These are phyloP conservation scores for Clamator glandarius DNA, from an alignment of 2,797 vertebrate genomes.

Conservation along the genomic window DNA sequence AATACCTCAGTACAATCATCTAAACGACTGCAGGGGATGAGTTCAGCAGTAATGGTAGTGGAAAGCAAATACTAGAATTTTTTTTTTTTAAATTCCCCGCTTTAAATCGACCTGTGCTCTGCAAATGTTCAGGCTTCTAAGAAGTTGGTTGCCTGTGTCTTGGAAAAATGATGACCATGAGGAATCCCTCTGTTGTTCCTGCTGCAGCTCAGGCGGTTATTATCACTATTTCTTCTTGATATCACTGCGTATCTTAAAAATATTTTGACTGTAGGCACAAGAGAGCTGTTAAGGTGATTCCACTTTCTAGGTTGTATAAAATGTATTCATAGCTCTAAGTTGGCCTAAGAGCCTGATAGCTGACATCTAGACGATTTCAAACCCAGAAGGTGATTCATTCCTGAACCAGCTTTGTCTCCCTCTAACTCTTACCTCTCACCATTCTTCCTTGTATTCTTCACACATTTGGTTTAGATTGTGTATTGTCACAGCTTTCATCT, in stretches of 20 bases:
- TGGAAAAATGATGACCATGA: background rate
- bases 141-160: background rate
- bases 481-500: background rate
- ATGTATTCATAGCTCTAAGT: background rate
- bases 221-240: background rate
- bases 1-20: background rate
- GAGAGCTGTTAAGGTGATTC: background rate
- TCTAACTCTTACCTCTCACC: background rate
- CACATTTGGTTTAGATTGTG: background rate
- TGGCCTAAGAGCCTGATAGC: background rate
- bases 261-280: background rate
- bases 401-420: background rate
- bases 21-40: background rate
- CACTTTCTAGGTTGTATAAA: background rate
- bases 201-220: background rate
- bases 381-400: background rate
- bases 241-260: background rate
- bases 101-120: background rate
- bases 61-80: background rate
- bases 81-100: background rate
- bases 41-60: background rate
- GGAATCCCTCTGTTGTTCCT: background rate
- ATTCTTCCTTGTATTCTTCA: background rate
- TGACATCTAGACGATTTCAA: background rate
- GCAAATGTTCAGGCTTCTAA: background rate